Percentiles rank a stretch among this genome's conserved stretches.
Evolutionary conservation across 1,140 invertebrate species (phyloP).

Genomic region (Cyrtorhinus lividipennis): DNA sequence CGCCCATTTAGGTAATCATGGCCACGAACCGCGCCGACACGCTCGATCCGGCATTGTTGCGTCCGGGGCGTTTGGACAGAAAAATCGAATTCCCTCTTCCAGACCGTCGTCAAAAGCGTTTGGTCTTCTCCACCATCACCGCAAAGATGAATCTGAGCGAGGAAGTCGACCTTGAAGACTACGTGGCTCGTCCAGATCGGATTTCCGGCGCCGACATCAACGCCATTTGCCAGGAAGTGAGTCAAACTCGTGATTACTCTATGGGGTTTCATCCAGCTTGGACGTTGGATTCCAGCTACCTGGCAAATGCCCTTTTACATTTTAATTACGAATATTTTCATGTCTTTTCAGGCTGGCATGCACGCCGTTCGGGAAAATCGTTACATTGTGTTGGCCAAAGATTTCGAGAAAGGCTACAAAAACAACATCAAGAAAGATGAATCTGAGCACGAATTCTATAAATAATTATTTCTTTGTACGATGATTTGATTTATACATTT

Average conservation of each 20-base stretch:
- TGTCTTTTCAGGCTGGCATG: conserved; percentile 58
- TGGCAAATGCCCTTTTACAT: no score
- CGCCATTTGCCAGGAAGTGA: conserved; percentile 97
- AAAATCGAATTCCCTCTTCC: conserved; percentile 99
- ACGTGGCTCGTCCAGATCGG: conserved; percentile 93
- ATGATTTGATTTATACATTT: no score
- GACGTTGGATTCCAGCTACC: no score
- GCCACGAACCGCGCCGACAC: conserved; percentile 98
- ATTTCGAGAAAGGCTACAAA: conserved; percentile 99
- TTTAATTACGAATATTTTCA: no score
- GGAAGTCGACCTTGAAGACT: conserved; percentile 98
- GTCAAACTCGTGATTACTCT: conserved; percentile 36
- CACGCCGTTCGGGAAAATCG: conserved; percentile 98
- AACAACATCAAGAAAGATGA: conserved; percentile 99
- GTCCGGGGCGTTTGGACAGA: conserved; percentile 92
- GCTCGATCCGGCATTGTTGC: conserved; percentile 88
- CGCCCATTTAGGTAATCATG: conserved; percentile 77
- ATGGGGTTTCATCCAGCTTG: no score
- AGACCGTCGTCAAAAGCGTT: conserved; percentile 91
- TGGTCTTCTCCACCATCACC: conserved; percentile 97
- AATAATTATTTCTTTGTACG: no score
- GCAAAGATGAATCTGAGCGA: conserved; percentile 99
- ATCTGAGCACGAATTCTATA: conserved; percentile 99
- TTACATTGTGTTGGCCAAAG: conserved; percentile 95
- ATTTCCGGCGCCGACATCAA: conserved; percentile 99